Evolutionary conservation across 1,140 invertebrate species (phyloP).

Genomic region (Catajapyx aquilonaris): DNA sequence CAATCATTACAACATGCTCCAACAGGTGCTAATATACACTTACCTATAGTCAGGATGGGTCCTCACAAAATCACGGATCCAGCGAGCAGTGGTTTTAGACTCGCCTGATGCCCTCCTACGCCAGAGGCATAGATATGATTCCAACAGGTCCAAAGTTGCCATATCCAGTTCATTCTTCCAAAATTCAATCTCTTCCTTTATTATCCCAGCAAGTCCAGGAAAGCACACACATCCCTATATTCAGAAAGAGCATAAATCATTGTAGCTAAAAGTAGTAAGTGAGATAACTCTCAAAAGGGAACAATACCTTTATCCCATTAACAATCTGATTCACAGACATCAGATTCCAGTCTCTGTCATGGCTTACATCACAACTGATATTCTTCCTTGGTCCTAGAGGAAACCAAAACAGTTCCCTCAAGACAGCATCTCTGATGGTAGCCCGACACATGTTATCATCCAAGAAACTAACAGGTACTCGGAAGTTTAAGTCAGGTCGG

Average conservation of each 20-base stretch:
- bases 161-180: too few relatives aligned
- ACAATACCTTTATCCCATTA: constrained; percentile 12
- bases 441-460: constrained; percentile 43
- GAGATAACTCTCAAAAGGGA: neutral
- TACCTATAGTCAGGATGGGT: constrained; percentile 77
- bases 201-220: too few relatives aligned
- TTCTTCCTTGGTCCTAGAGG: too few relatives aligned
- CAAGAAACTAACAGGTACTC: too few relatives aligned
- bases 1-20: too few relatives aligned
- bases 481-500: too few relatives aligned
- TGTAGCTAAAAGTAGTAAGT: constrained; percentile 36
- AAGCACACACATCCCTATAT: constrained; percentile 33
- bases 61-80: constrained; percentile 78
- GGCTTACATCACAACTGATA: too few relatives aligned
- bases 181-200: too few relatives aligned
- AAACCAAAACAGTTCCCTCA: constrained; percentile 32
- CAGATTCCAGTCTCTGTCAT: too few relatives aligned
- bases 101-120: constrained; percentile 69
- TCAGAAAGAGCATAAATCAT: constrained; percentile 35
- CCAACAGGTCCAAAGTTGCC: constrained; percentile 31
- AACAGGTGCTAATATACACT: too few relatives aligned
- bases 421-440: constrained; percentile 34
- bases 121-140: constrained; percentile 83
- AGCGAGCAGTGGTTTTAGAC: constrained; percentile 66
- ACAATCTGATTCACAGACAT: too few relatives aligned